A percentile compares a stretch with the other conserved stretches of the same genome.
Conservation (phyloP, 2,888 invertebrate genomes). For the Celastrina argiolus region DNA sequence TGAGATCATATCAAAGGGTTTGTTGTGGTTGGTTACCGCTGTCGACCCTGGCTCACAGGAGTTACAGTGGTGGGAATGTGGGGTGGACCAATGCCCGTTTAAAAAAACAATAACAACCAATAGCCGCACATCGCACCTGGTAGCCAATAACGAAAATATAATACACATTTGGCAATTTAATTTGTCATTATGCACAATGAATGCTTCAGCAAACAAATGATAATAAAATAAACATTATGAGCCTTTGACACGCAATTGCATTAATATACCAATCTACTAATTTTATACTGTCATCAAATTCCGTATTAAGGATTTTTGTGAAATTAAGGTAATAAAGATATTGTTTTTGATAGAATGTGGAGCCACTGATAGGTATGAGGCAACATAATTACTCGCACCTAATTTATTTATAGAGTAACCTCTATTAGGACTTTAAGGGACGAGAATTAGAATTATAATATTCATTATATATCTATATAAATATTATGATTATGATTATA, state of each 20-base stretch:
- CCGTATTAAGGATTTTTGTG: neutral
- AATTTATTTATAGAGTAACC: neutral
- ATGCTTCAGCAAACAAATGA: slow-evolving; percentile 4
- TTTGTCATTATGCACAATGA: slow-evolving; percentile 3
- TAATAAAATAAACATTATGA: slow-evolving; percentile 19
- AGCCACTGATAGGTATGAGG: neutral
- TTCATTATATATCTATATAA: too few relatives aligned
- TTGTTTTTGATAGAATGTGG: neutral
- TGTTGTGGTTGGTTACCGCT: too few relatives aligned
- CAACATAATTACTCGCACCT: neutral
- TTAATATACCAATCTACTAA: slow-evolving; percentile 10
- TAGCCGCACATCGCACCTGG: neutral
- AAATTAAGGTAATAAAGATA: neutral
- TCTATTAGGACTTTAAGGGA: too few relatives aligned
- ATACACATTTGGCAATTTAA: neutral
- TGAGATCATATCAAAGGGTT: too few relatives aligned
- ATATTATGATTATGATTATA: too few relatives aligned
- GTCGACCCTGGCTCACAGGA: too few relatives aligned
- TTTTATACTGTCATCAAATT: slow-evolving; percentile 1
- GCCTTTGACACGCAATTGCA: slow-evolving; percentile 15
- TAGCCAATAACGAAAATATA: neutral
- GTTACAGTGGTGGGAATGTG: too few relatives aligned
- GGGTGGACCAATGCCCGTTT: too few relatives aligned
- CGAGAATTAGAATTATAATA: too few relatives aligned
- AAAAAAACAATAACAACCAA: too few relatives aligned